A percentile compares a stretch with the other conserved stretches of the same genome.
These are phyloP conservation scores for Aphodius sticticus DNA, from an alignment of 2,888 invertebrate genomes.

Conservation along the genomic window DNA sequence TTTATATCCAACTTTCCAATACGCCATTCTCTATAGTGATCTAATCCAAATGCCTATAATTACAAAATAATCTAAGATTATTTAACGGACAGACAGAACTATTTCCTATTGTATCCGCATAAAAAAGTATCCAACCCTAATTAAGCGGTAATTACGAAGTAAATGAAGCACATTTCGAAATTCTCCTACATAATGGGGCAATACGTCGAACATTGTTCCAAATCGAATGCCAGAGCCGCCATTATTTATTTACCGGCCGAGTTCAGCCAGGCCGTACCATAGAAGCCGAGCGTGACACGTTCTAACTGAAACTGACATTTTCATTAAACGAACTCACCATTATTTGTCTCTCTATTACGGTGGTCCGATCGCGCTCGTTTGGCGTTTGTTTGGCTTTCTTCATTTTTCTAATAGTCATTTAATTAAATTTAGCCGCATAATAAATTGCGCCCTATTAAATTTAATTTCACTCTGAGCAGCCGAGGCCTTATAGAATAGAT, in stretches of 20 bases:
- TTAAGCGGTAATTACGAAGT: not conserved
- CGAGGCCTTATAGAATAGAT: not conserved
- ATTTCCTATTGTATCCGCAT: not conserved
- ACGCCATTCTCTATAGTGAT: not conserved
- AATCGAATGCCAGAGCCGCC: not conserved
- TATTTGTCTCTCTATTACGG: not conserved
- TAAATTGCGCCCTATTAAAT: slow-evolving; percentile 4
- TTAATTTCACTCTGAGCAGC: not conserved
- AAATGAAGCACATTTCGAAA: not conserved
- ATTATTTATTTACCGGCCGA: not conserved
- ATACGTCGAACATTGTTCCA: slow-evolving; percentile 4
- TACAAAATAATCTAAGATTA: not conserved
- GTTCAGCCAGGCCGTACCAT: not conserved
- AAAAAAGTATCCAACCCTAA: not conserved
- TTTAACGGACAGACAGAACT: not conserved
- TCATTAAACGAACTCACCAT: not conserved
- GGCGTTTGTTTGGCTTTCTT: slow-evolving; percentile 4
- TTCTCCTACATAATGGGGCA: slow-evolving; percentile 4
- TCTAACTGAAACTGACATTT: not conserved
- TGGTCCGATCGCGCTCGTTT: not conserved
- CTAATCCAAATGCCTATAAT: not conserved
- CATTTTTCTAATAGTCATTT: slow-evolving; percentile 4
- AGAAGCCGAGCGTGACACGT: slow-evolving; percentile 4
- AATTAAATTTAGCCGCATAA: not conserved
- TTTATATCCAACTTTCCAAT: not conserved